Base-by-base conservation (phyloP, 1,140 invertebrate species). In the Globodera ellingtonae region DNA sequence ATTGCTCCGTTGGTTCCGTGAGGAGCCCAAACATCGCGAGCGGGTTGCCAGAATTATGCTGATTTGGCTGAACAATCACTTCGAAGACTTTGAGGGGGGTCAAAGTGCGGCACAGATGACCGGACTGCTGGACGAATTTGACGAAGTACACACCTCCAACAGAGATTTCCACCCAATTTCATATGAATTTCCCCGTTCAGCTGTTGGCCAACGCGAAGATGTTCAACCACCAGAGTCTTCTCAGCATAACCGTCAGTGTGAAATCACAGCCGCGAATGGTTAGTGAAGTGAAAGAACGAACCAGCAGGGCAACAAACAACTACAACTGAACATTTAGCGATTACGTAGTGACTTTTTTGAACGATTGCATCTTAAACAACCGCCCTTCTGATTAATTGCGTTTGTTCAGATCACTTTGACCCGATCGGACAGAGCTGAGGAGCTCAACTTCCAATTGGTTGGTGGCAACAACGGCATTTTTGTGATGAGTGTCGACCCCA, bases 1-100 rank as follows among this genome's bases (percentile, higher is more conserved):
- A 90, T 91, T 99, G 70, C 90, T 97, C 72, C 92, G 94, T 77
- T 98, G 96, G 96, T 93, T 92, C 88, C 21, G 35, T 6, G 92
- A 93, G 65, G 94, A 96, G 89, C 59, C 66, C 8, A 90, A 93
- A 4, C 91, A 92, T 73, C 91, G 95, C 73, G 95, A 98, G 89
- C 90, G 90, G 85, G 91, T 98, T 0, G 97, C 96, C 0, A 91
- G 96, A 78, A 95, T 99, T 0, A 94, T 99, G 0, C 91, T 98
- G 3, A 87, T 98, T 0, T 99, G 97, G 97, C 96, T 98, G 0
- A 98, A 98, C 89, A 98, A 98, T 90, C 97, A 99, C 91, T 99
- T 98, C 88, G 98, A 96, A 46, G 97, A 99, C 90, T 99, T 99
- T 91, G 97, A 99, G 52, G 75, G 75, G 24, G 69, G 24, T 7